phyloP scores from a whole-genome alignment of 2,888 invertebrate genomes.

The Xylophagus ater region DNA sequence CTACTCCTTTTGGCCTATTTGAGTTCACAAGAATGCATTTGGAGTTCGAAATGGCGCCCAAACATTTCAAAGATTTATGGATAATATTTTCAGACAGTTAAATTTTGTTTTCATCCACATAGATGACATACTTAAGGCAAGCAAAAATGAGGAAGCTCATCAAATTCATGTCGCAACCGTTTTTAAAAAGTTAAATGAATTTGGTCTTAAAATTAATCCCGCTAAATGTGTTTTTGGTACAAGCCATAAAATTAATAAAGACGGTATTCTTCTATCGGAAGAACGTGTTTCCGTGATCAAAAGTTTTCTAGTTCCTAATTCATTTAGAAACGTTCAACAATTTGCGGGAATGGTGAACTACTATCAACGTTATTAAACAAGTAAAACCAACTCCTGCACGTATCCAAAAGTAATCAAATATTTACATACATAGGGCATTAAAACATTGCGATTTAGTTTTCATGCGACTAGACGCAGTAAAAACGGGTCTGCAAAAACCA shows the following conservation, averaged over 20 bases:
- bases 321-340: constrained; percentile 4
- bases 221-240: constrained; percentile 10
- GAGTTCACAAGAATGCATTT: constrained; percentile 26
- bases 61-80: constrained; percentile 13
- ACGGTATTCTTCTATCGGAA: constrained; percentile 6
- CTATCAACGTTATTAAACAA: constrained; percentile 10
- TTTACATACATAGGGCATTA: too few relatives aligned
- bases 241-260: background rate
- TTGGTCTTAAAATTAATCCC: constrained; percentile 3
- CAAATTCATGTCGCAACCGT: background rate
- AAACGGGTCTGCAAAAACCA: too few relatives aligned
- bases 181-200: constrained; percentile 2
- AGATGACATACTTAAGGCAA: constrained; percentile 20
- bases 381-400: too few relatives aligned
- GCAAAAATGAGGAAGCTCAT: constrained; percentile 17
- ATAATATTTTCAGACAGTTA: background rate
- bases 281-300: constrained; percentile 3
- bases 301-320: constrained; percentile 6
- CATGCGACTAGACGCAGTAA: too few relatives aligned
- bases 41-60: constrained; percentile 21
- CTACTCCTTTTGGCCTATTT: constrained; percentile 16
- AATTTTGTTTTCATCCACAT: constrained; percentile 17
- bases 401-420: too few relatives aligned
- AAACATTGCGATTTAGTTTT: too few relatives aligned
- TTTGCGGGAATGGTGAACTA: constrained; percentile 12